phyloP scores from a whole-genome alignment of 2,888 invertebrate genomes.

The Ptycholaimellus sp. region DNA sequence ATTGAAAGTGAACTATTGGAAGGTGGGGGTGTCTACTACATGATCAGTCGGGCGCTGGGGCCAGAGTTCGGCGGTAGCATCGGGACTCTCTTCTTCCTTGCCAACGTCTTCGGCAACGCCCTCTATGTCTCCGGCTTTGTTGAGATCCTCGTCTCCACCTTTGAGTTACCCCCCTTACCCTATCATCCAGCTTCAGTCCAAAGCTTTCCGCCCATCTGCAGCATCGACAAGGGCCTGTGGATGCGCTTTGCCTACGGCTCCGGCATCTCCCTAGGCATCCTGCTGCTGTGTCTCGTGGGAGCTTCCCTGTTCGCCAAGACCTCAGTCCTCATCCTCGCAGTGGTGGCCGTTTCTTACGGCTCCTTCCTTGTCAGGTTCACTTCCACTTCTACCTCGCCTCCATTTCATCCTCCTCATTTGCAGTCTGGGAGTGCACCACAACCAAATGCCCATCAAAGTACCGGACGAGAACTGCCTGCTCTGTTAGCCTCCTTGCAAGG shows the following conservation, averaged over 20 bases:
- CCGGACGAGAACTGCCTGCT: no score
- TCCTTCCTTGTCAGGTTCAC: constrained; percentile 28
- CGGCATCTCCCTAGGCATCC: constrained; percentile 49
- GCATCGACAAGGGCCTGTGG: background rate
- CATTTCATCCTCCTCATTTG: constrained; percentile 4
- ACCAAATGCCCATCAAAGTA: no score
- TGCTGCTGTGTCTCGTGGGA: constrained; percentile 70
- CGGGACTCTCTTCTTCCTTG: constrained; percentile 86
- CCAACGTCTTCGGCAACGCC: constrained; percentile 87
- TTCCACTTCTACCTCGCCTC: background rate
- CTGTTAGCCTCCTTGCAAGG: no score
- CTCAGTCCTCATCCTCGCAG: constrained; percentile 40
- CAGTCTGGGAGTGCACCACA: constrained; percentile 36
- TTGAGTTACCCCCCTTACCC: no score
- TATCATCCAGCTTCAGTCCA: no score
- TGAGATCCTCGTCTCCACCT: constrained; percentile 66
- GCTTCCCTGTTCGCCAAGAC: constrained; percentile 75
- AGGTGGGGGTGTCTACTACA: constrained; percentile 93
- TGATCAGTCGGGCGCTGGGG: constrained; percentile 92
- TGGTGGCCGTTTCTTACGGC: constrained; percentile 37
- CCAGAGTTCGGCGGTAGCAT: constrained; percentile 98
- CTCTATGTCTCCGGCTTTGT: constrained; percentile 83
- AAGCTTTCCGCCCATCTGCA: background rate
- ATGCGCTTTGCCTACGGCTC: background rate
- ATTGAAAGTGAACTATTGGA: no score